Evolutionary conservation across 2,888 invertebrate species (phyloP).

Genomic region (Panzeria rudis): DNA sequence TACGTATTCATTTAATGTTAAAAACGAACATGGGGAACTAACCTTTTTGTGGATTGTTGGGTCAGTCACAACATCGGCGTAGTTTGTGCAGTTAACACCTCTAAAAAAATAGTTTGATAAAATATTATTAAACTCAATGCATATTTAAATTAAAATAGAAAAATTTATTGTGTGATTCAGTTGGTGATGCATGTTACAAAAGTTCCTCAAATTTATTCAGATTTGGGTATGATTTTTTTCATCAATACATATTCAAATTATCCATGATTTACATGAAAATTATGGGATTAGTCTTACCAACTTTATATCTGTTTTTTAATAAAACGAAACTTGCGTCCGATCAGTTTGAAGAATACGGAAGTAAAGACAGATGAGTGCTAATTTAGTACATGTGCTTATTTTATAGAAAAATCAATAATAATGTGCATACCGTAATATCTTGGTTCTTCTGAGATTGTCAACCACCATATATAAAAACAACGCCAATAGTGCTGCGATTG

Average conservation of each 20-base stretch:
- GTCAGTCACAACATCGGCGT: background rate
- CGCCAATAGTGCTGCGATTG: too few relatives aligned
- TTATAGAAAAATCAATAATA: too few relatives aligned
- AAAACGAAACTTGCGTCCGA: too few relatives aligned
- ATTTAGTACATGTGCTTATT: constrained; percentile 7
- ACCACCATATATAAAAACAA: too few relatives aligned
- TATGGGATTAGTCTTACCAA: constrained; percentile 37
- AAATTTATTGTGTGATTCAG: constrained; percentile 72
- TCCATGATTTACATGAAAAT: background rate
- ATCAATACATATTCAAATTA: constrained; percentile 66
- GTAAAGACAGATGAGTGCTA: background rate
- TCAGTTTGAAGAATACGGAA: background rate
- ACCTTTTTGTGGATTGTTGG: background rate
- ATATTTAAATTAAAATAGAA: background rate
- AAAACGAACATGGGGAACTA: background rate
- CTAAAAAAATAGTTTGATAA: background rate
- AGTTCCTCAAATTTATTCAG: constrained; percentile 75
- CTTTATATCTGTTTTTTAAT: background rate
- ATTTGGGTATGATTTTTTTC: constrained; percentile 74
- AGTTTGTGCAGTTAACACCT: background rate
- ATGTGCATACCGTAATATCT: too few relatives aligned
- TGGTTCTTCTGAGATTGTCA: too few relatives aligned
- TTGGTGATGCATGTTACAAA: constrained; percentile 78
- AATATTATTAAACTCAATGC: background rate
- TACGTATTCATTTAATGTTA: background rate